Evolutionary conservation across 2,797 vertebrate genomes (phyloP), one percentile per base, ranked within the genome.

Genomic region (Helicolenus hilgendorfi): DNA sequence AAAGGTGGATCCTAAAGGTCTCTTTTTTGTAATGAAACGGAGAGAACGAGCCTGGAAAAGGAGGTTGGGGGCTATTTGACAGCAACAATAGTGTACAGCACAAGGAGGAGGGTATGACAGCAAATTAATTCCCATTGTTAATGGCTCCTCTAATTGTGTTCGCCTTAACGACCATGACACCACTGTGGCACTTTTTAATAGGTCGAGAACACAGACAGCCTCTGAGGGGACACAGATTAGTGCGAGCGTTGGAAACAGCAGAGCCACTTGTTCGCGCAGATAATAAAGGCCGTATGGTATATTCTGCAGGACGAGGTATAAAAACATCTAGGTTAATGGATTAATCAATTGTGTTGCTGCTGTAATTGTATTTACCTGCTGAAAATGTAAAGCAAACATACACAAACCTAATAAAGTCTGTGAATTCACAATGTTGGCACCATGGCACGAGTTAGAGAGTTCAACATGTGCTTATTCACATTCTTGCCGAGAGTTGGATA

Each of bases 81-180:
- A n/a, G 55, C 79, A 76, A 88, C 86, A 89, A 70, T 68, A 70
- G 85, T 55, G 75, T 60, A 79, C 76, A 83, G 78, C 53, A 60
- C 65, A 78, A 74, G 89, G 87, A 74, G 89, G 87, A 87, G 88
- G 84, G 65, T 55, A 81, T 76, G 83, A 89, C 83, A 90, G 93
- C 88, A 89, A 95, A 97, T 94, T 91, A 93, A 96, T 96, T 94
- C 81, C 82, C 78, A 91, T 95, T 95, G 94, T 96, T 94, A 94
- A 96, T 84, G 89, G 72, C 77, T 91, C 85, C 74, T 81, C 89
- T 96, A 94, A 96, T 95, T 95, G 89, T 95, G 90, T 91, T 92
- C 62, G 75, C 78, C 76, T 89, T 92, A 96, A 96, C 45, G 41
- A 85, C 86, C 89, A 27, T 94, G 93, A 96, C 94, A 92, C 88